Evolutionary conservation across 2,113 vertebrate genomes (phyloP), one percentile per base, ranked within the genome.

Genomic region (Cranoglanis bouderius): DNA sequence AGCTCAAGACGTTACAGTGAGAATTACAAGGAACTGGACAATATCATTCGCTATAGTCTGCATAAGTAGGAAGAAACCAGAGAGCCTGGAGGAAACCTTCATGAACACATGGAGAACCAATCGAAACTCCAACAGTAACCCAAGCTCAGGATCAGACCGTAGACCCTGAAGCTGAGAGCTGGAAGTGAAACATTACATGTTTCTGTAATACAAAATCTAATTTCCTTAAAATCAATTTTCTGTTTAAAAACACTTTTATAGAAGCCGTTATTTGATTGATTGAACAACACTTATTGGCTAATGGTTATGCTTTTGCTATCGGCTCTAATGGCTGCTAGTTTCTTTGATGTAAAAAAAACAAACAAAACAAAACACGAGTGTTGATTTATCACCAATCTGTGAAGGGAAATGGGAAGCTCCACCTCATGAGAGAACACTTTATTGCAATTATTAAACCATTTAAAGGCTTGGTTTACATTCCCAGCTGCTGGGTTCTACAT

Each of bases 181-280:
- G 7, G 35, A 14, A 40, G 7, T 0, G 6, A 16, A 6, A 7
- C 67, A 38, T 21, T 29, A 13, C 67, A 40, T 85, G 85, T 90
- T 87, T 40, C 24, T n/a, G 21, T 85, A 90, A 84, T 72, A 75
- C 35, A 82, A 85, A 72, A 85, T n/a, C n/a, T n/a, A n/a, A n/a
- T 87, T 80, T 80, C 35, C 75, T 49, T 14, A 51, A 80, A 90
- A 78, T 82, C 18, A 55, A 82, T 55, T 35, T 21, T 57, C 21
- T 59, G 4, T 38, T 59, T 82, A 2, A 55, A 81, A 82, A 65
- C n/a, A 46, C 29, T 85, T 82, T 82, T 87, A 74, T 24, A 59
- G 78, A 75, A 35, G 38, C 55, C 55, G 65, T 49, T 85, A 81
- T 7, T 35, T 55, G n/a, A 81, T 55, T 81, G 74, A 74, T 53